Evolutionary conservation across 2,797 vertebrate genomes (phyloP).

Genomic region (Neosilurus hyrtlii): DNA sequence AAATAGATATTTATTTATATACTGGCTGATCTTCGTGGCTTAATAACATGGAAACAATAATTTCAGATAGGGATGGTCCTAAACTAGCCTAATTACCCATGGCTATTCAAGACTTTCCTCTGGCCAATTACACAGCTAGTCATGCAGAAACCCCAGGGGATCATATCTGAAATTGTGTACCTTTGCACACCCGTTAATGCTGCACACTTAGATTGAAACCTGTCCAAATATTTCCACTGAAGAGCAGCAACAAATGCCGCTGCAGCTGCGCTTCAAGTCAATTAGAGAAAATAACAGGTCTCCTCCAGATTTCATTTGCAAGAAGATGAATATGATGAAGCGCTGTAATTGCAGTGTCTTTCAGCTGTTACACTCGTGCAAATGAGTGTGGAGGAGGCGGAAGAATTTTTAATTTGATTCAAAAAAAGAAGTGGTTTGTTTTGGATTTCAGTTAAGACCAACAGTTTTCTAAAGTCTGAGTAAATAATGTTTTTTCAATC

Average conservation of each 20-base stretch:
- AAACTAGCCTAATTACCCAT: background rate
- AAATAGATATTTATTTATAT: background rate
- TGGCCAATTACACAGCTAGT: background rate
- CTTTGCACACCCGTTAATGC: background rate
- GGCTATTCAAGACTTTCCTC: background rate
- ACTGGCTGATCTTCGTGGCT: background rate
- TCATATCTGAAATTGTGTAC: background rate
- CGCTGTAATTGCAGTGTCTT: constrained; percentile 38
- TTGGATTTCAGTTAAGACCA: background rate
- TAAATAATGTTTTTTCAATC: background rate
- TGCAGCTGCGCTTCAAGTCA: constrained; percentile 39
- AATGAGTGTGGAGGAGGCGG: constrained; percentile 31
- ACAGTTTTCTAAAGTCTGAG: background rate
- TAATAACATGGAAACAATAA: background rate
- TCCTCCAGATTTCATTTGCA: constrained; percentile 38
- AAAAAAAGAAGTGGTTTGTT: constrained; percentile 3
- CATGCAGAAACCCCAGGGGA: background rate
- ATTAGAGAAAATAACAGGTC: constrained; percentile 46
- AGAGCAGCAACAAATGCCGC: constrained; percentile 4
- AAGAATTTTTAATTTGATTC: constrained; percentile 19
- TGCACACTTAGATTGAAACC: constrained; percentile 4
- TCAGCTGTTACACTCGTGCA: constrained; percentile 31
- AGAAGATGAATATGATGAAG: constrained; percentile 41
- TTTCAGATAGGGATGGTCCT: background rate
- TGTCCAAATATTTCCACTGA: constrained; percentile 36